phyloP scores from a whole-genome alignment of 2,113 vertebrate genomes.

The Xerus inauris region DNA sequence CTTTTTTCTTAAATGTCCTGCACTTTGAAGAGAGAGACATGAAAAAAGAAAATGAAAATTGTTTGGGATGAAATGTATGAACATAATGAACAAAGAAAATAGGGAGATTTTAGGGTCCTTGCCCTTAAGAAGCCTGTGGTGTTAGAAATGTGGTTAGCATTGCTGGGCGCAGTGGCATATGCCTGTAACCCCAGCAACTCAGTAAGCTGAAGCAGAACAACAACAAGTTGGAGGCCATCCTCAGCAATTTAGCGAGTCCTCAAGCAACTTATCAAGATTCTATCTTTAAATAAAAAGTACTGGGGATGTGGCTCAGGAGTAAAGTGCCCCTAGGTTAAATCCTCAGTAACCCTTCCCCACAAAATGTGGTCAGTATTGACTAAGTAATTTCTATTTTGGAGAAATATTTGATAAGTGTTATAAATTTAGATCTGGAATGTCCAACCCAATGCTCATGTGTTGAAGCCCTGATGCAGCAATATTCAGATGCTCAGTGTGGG shows the following conservation, averaged over 20 bases:
- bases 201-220: no score
- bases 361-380: neutral
- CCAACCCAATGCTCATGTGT: neutral
- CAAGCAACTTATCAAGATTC: no score
- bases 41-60: neutral
- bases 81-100: neutral
- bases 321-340: no score
- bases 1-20: neutral
- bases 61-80: neutral
- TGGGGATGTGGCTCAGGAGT: no score
- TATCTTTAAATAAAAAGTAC: no score
- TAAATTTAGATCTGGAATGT: neutral
- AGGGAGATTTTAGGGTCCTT: neutral
- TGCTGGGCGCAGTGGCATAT: neutral
- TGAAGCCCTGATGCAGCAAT: neutral
- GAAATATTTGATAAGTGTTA: conserved; percentile 2
- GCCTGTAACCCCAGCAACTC: no score
- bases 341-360: no score
- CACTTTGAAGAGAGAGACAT: neutral
- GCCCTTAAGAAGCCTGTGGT: neutral
- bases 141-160: neutral
- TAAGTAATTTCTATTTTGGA: neutral
- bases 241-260: no score
- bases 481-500: neutral
- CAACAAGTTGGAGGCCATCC: no score